Percentiles rank a stretch among this genome's conserved stretches.
These are phyloP conservation scores for Athalia cordata DNA, from an alignment of 2,888 invertebrate genomes.

Conservation along the genomic window DNA sequence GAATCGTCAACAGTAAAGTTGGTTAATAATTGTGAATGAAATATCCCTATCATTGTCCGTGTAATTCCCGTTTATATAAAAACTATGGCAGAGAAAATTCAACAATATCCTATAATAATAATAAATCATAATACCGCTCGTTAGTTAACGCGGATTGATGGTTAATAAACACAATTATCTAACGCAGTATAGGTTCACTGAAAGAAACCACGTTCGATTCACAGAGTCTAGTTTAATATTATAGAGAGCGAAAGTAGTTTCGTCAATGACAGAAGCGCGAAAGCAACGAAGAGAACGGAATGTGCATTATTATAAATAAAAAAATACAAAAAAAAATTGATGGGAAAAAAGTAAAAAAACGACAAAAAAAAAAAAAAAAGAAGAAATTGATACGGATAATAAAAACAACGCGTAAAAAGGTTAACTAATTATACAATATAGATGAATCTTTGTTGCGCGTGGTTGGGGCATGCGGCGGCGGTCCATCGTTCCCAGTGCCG, in stretches of 20 bases:
- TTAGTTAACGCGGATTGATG: too few relatives aligned
- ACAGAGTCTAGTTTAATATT: background rate
- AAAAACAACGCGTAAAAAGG: background rate
- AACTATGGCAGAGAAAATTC: too few relatives aligned
- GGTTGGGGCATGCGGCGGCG: slow-evolving; percentile 4
- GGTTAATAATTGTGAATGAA: too few relatives aligned
- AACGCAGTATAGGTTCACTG: background rate
- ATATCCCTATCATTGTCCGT: too few relatives aligned
- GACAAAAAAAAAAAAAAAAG: background rate
- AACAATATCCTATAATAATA: too few relatives aligned
- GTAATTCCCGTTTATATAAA: too few relatives aligned
- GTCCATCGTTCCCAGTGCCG: slow-evolving; percentile 40
- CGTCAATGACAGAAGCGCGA: slow-evolving; percentile 3
- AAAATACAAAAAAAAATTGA: background rate
- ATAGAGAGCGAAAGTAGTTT: slow-evolving; percentile 4
- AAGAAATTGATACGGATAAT: background rate
- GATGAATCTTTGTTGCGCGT: slow-evolving; percentile 10
- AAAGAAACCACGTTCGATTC: background rate
- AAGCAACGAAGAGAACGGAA: too few relatives aligned
- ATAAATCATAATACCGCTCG: too few relatives aligned
- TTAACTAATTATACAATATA: slow-evolving; percentile 2
- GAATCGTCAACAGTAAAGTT: too few relatives aligned
- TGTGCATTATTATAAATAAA: too few relatives aligned
- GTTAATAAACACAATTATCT: background rate
- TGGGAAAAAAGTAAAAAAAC: background rate